phyloP scores from a whole-genome alignment of 2,797 vertebrate species.

The Peromyscus aztecus region DNA sequence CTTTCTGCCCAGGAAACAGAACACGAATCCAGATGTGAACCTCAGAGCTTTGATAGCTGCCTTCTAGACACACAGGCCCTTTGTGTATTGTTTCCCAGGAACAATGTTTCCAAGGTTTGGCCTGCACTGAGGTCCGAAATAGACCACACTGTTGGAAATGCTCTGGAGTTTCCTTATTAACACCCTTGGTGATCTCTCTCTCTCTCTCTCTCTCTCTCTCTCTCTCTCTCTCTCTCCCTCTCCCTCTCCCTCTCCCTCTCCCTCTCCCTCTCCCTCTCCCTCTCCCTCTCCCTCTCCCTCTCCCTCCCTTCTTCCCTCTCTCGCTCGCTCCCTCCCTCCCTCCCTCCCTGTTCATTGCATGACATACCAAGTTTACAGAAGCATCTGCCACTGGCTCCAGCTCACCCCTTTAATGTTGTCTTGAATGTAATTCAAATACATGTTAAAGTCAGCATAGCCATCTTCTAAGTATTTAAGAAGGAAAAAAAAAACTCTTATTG shows the following conservation, averaged over 20 bases:
- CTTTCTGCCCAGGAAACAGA: not conserved
- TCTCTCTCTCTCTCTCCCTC: not conserved
- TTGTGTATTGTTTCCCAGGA: not conserved
- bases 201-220: not conserved
- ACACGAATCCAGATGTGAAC: not conserved
- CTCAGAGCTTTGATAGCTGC: not conserved
- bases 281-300: not conserved
- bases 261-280: not conserved
- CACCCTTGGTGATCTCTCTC: not conserved
- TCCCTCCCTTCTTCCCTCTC: not conserved
- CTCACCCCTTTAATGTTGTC: constrained; percentile 48
- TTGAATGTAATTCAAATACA: constrained; percentile 63
- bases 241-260: not conserved
- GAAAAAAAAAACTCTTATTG: not conserved
- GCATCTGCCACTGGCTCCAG: constrained; percentile 7
- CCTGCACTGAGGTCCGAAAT: not conserved
- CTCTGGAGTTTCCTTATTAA: not conserved
- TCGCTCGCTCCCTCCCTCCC: not conserved
- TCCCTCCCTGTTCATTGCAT: not conserved
- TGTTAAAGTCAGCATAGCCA: constrained; percentile 31
- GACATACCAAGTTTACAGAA: not conserved
- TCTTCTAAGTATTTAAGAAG: constrained; percentile 50
- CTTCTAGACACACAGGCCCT: not conserved
- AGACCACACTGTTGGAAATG: not conserved
- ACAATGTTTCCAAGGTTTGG: not conserved